Conservation (phyloP, 2,888 invertebrate genomes). For the Patella pellucida region DNA sequence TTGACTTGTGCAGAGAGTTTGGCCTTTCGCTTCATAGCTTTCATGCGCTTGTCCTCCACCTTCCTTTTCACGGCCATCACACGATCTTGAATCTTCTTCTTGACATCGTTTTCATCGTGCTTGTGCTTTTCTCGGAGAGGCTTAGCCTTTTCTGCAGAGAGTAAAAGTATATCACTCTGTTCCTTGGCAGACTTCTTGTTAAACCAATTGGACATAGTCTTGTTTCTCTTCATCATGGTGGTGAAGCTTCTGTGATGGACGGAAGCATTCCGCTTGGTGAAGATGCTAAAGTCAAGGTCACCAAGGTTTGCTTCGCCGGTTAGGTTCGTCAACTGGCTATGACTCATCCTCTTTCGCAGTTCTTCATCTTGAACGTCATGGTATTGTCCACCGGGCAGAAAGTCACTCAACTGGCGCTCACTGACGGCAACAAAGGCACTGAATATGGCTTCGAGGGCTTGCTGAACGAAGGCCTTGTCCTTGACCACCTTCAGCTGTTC, state of each 20-base stretch:
- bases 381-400: constrained; percentile 14
- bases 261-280: constrained; percentile 12
- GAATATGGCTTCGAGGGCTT: neutral
- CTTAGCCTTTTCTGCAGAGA: constrained; percentile 6
- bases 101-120: neutral
- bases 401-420: constrained; percentile 17
- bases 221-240: constrained; percentile 20
- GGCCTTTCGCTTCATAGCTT: too few relatives aligned
- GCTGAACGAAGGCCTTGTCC: too few relatives aligned
- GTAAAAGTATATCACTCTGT: constrained; percentile 4
- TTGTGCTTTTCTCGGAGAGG: constrained; percentile 14
- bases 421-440: neutral
- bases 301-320: constrained; percentile 18
- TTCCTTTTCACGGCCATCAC: too few relatives aligned
- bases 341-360: neutral
- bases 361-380: constrained; percentile 9
- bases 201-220: constrained; percentile 7
- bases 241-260: constrained; percentile 13
- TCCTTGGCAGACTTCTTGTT: neutral
- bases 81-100: neutral
- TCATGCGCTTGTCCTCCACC: too few relatives aligned
- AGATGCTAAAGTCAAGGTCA: constrained; percentile 18
- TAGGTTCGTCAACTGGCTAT: constrained; percentile 14
- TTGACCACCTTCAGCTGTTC: too few relatives aligned
- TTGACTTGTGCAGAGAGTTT: too few relatives aligned